Percentiles rank a stretch among this genome's conserved stretches.
These are phyloP conservation scores for Nowickia ferox DNA, from an alignment of 2,888 invertebrate species.

Conservation along the genomic window DNA sequence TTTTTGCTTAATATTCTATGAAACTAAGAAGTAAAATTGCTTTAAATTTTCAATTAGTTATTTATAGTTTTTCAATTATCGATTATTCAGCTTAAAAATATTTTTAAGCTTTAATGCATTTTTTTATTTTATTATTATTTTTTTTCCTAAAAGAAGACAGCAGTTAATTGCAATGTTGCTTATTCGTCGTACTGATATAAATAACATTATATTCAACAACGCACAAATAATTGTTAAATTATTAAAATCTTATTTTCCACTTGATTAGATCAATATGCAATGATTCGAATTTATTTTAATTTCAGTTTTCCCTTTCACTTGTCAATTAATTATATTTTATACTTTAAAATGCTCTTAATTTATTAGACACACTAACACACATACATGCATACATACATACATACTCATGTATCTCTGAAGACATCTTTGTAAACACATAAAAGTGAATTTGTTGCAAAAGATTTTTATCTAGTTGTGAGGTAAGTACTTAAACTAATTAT, in stretches of 20 bases:
- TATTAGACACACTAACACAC: not conserved
- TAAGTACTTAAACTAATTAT: slow-evolving; percentile 19
- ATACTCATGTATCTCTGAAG: not conserved
- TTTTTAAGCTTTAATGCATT: no score
- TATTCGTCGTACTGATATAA: not conserved
- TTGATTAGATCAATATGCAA: slow-evolving; percentile 2
- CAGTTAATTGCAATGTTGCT: not conserved
- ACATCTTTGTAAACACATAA: not conserved
- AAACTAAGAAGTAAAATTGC: no score
- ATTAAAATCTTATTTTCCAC: slow-evolving; percentile 13
- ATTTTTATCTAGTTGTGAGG: slow-evolving; percentile 21
- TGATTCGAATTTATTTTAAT: slow-evolving; percentile 9
- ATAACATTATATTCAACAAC: not conserved
- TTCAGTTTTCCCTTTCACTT: not conserved
- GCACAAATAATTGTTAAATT: slow-evolving; percentile 10
- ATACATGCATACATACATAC: no score
- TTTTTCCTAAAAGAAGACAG: not conserved
- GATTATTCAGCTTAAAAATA: no score
- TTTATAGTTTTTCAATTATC: no score
- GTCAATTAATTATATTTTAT: slow-evolving; percentile 9
- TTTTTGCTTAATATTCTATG: no score
- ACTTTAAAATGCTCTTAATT: slow-evolving; percentile 9
- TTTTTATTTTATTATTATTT: not conserved
- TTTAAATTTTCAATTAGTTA: no score
- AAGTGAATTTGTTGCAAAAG: slow-evolving; percentile 20